phyloP scores from a whole-genome alignment of 2,113 vertebrate species.

The Oophaga pumilio region DNA sequence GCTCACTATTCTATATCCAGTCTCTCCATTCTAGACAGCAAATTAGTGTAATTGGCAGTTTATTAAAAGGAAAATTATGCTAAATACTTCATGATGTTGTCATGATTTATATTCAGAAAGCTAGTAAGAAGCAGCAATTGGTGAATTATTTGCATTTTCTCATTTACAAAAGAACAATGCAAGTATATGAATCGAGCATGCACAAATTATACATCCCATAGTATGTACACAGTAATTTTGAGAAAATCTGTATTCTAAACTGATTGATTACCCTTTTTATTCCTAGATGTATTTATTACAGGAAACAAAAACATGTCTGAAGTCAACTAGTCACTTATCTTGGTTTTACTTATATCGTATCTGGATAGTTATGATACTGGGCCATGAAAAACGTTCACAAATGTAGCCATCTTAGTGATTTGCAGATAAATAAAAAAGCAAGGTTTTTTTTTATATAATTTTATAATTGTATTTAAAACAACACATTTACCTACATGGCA shows the following conservation, averaged over 20 bases:
- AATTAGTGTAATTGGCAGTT: slow-evolving; percentile 86
- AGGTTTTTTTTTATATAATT: neutral
- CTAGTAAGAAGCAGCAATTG: slow-evolving; percentile 67
- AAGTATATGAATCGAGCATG: slow-evolving; percentile 74
- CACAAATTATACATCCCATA: slow-evolving; percentile 69
- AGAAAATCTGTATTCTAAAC: slow-evolving; percentile 62
- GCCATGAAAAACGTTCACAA: neutral
- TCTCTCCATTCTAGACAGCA: slow-evolving; percentile 68
- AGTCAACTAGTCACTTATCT: slow-evolving; percentile 41
- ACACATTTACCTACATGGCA: neutral
- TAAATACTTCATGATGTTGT: slow-evolving; percentile 79
- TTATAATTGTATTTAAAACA: neutral
- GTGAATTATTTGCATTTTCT: slow-evolving; percentile 79
- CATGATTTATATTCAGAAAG: slow-evolving; percentile 76
- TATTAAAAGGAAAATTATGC: slow-evolving; percentile 89
- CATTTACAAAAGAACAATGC: slow-evolving; percentile 78
- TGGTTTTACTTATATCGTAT: slow-evolving; percentile 53
- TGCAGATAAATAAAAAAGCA: neutral
- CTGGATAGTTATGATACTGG: slow-evolving; percentile 22
- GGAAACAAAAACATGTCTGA: slow-evolving; percentile 54
- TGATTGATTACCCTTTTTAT: slow-evolving; percentile 66
- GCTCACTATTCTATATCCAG: slow-evolving; percentile 60
- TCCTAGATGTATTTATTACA: slow-evolving; percentile 60
- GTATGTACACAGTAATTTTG: slow-evolving; percentile 64
- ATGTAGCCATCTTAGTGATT: neutral